phyloP scores from a whole-genome alignment of 2,113 vertebrate genomes.

The Panurus biarmicus region DNA sequence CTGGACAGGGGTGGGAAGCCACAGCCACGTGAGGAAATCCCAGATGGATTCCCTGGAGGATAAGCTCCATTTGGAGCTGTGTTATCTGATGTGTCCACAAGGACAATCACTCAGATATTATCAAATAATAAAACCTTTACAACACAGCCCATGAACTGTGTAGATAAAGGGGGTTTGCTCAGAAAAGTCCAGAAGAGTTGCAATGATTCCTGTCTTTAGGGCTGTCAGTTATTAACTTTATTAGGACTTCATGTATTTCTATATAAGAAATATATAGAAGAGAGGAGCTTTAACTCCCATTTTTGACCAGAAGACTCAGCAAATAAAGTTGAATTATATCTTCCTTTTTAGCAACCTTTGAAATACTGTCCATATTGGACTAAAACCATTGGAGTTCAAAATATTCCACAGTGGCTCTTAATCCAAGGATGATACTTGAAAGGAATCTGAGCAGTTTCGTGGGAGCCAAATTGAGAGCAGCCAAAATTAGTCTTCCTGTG shows the following conservation, averaged over 20 bases:
- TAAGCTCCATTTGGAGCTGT: not conserved
- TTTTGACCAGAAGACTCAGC: not conserved
- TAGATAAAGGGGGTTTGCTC: not conserved
- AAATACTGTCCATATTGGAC: not conserved
- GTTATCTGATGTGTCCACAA: slow-evolving; percentile 9
- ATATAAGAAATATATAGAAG: not conserved
- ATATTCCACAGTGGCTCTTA: not conserved
- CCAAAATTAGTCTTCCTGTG: not conserved
- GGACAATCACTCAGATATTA: not conserved
- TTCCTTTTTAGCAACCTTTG: not conserved
- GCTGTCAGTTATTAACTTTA: not conserved
- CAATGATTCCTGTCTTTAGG: not conserved
- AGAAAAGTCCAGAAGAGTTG: not conserved
- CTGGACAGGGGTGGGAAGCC: not conserved
- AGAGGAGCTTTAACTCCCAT: not conserved
- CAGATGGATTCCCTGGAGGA: not conserved
- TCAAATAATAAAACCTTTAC: slow-evolving; percentile 49
- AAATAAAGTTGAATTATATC: not conserved
- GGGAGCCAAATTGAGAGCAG: not conserved
- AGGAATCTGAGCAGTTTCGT: not conserved
- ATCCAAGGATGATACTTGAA: not conserved
- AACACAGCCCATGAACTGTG: not conserved
- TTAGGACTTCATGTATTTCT: not conserved
- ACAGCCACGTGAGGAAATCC: not conserved
- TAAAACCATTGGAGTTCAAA: not conserved